Evolutionary conservation across 2,888 invertebrate genomes (phyloP).

Genomic region (Scaptomyza reducta): DNA sequence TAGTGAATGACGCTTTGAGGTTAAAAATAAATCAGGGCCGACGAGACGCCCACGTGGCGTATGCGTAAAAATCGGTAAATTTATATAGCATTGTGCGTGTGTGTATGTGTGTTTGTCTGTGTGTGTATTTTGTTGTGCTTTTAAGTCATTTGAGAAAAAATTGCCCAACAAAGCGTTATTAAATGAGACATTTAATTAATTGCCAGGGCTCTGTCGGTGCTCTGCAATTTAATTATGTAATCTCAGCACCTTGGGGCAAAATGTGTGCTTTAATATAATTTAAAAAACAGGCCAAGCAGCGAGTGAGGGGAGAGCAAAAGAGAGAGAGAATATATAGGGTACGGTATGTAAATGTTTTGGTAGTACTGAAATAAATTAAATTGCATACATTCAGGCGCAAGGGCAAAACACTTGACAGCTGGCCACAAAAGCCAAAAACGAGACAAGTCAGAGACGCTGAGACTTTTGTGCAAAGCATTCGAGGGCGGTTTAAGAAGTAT

Average conservation of each 20-base stretch:
- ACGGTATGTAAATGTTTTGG: constrained; percentile 30
- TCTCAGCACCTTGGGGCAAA: constrained; percentile 73
- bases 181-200: constrained; percentile 81
- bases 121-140: constrained; percentile 45
- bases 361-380: constrained; percentile 70
- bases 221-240: constrained; percentile 77
- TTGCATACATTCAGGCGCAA: constrained; percentile 58
- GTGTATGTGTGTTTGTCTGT: constrained; percentile 19
- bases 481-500: constrained; percentile 22
- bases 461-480: neutral
- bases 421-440: constrained; percentile 56
- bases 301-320: neutral
- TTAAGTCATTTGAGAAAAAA: constrained; percentile 75
- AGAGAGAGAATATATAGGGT: neutral
- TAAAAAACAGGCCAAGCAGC: constrained; percentile 38
- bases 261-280: constrained; percentile 67
- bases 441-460: constrained; percentile 7
- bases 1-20: constrained; percentile 75
- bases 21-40: constrained; percentile 73
- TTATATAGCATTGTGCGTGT: constrained; percentile 37
- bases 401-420: constrained; percentile 63
- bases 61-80: constrained; percentile 59
- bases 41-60: constrained; percentile 47
- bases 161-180: constrained; percentile 78
- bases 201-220: constrained; percentile 56